Base-by-base conservation (phyloP, 2,113 vertebrate species). In the Thymallus thymallus region DNA sequence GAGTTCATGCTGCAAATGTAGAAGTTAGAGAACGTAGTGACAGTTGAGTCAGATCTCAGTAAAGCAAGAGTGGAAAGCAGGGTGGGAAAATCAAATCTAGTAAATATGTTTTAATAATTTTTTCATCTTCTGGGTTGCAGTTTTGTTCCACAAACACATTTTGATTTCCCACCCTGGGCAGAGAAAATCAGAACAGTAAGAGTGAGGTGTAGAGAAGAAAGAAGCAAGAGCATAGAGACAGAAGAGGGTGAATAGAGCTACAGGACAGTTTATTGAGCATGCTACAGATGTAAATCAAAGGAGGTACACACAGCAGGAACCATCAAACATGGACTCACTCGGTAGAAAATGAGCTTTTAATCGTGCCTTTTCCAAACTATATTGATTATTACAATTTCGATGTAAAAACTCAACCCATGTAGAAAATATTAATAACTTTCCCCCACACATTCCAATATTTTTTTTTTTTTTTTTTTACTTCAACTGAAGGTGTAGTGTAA, bases 271-370 rank as follows among this genome's bases (percentile, higher is more conserved):
- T 96, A 96, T 96, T 96, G 92, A 94, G 94, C 95, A 96, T 95
- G 94, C 94, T 95, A 96, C 95, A 96, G 93, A 93, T 93, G 93
- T 92, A 92, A 94, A 58, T 93, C 94, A 95, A 94, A 93, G 92
- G 92, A 93, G 91, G 16, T 95, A 95, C 93, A 94, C 92, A 90
- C 78, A 80, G 72, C 76, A 79, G 78, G 61, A 62, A 81, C 70
- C 51, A 90, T 89, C 91, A 81, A 78, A 76, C 76, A 76, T 69
- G 60, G 77, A 71, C 92, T 93, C 91, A 94, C 93, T 94, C 93
- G 93, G 95, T 95, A 95, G 94, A 95, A 95, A 96, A 94, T 93
- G 92, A 93, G 92, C 69, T 94, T 96, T 96, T 96, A 96, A 95
- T 96, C 94, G 92, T 94, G 93, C 94, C 94, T 90, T 90, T 94